These are phyloP conservation scores for Rynchops niger DNA, from an alignment of 2,113 vertebrate genomes.

Conservation along the genomic window DNA sequence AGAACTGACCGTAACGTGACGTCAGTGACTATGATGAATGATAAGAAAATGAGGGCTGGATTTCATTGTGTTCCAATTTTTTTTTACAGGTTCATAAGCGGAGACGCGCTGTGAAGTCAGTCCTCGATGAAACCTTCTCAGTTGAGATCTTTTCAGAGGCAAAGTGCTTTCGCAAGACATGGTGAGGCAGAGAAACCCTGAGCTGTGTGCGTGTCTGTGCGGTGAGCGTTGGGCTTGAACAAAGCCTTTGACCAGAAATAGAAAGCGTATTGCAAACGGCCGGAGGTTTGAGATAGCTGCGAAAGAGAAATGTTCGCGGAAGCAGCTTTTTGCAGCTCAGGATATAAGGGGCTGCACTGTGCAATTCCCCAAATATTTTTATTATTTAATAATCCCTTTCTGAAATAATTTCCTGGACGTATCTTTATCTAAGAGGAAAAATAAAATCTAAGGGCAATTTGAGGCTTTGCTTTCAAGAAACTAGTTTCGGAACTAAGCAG, in stretches of 20 bases:
- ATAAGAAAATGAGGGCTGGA: neutral
- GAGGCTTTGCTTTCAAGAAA: neutral
- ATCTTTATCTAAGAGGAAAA: neutral
- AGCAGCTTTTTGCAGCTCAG: neutral
- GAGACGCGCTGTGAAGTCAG: neutral
- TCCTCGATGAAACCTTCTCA: neutral
- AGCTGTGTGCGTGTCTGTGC: rapidly evolving
- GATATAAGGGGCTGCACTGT: neutral
- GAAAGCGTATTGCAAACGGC: neutral
- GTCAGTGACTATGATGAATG: neutral
- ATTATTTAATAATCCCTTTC: neutral
- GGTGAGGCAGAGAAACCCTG: neutral
- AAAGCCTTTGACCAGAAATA: neutral
- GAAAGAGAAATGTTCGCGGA: neutral
- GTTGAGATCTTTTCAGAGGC: neutral
- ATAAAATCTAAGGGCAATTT: neutral
- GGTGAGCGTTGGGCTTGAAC: neutral
- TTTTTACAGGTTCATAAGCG: neutral
- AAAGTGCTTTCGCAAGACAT: neutral
- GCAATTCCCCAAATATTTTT: neutral
- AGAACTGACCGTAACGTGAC: neutral
- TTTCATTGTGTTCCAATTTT: neutral
- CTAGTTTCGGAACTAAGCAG: neutral
- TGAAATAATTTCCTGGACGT: neutral
- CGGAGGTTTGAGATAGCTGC: neutral